A percentile compares a stretch with the other conserved stretches of the same genome.
Conservation (phyloP, 2,888 invertebrate genomes). For the Lingula anatina region DNA sequence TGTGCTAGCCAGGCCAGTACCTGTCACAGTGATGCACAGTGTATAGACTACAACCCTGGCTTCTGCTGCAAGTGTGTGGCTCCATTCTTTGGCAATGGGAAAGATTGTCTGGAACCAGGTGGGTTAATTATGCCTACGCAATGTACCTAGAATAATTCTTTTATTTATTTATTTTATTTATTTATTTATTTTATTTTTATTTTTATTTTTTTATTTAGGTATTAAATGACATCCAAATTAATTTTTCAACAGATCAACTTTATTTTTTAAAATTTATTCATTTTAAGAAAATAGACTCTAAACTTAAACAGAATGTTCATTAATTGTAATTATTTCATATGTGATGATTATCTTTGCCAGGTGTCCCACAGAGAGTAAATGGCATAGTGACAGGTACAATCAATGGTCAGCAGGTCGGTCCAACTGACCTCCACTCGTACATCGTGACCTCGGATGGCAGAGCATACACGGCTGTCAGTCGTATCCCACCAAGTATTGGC, state of each 20-base stretch:
- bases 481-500: conserved; percentile 70
- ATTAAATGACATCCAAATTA: neutral
- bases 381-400: conserved; percentile 82
- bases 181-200: too few species aligned
- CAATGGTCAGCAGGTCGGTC: conserved; percentile 69
- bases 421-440: conserved; percentile 84
- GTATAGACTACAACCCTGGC: conserved; percentile 75
- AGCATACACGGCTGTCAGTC: conserved; percentile 78
- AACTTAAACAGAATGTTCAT: neutral
- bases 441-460: conserved; percentile 64
- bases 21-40: conserved; percentile 79
- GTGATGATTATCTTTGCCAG: conserved; percentile 57
- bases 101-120: conserved; percentile 77
- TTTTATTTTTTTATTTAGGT: too few species aligned
- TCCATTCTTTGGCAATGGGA: conserved; percentile 88
- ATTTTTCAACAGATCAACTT: neutral
- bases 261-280: neutral
- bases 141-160: too few species aligned
- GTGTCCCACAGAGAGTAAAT: conserved; percentile 77
- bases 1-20: too few species aligned
- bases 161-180: too few species aligned
- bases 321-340: neutral
- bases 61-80: conserved; percentile 82
- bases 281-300: neutral
- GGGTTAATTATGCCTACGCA: conserved; percentile 10